These are phyloP conservation scores for Butorides virescens DNA, from an alignment of 2,113 vertebrate species.

Conservation along the genomic window DNA sequence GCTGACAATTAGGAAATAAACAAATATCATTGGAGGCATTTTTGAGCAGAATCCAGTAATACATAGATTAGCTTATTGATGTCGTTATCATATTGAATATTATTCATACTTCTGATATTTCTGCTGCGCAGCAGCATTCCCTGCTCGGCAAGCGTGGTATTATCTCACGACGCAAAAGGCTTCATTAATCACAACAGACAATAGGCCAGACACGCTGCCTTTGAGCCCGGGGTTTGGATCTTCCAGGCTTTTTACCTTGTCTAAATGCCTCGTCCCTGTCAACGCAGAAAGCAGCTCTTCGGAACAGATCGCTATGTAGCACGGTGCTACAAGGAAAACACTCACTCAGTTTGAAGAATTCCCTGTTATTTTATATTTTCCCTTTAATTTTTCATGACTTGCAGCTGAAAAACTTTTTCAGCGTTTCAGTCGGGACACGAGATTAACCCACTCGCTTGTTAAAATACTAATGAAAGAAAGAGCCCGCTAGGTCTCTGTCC, in stretches of 20 bases:
- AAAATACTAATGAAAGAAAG: neutral
- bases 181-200: constrained; percentile 59
- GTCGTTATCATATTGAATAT: neutral
- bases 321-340: neutral
- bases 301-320: rapidly evolving
- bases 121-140: neutral
- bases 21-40: constrained; percentile 19
- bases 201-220: neutral
- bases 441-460: neutral
- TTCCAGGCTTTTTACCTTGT: neutral
- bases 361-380: neutral
- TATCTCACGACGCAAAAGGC: constrained; percentile 24
- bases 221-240: neutral
- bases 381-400: neutral
- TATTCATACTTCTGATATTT: neutral
- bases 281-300: neutral
- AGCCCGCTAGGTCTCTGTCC: neutral
- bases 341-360: neutral
- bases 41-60: constrained; percentile 17
- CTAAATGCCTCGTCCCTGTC: neutral
- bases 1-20: constrained; percentile 69
- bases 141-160: neutral
- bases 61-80: neutral
- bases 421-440: neutral
- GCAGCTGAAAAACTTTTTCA: neutral